A percentile compares a stretch with the other conserved stretches of the same genome.
These are phyloP conservation scores for Phainopepla nitens DNA, from an alignment of 2,113 vertebrate genomes.

Conservation along the genomic window DNA sequence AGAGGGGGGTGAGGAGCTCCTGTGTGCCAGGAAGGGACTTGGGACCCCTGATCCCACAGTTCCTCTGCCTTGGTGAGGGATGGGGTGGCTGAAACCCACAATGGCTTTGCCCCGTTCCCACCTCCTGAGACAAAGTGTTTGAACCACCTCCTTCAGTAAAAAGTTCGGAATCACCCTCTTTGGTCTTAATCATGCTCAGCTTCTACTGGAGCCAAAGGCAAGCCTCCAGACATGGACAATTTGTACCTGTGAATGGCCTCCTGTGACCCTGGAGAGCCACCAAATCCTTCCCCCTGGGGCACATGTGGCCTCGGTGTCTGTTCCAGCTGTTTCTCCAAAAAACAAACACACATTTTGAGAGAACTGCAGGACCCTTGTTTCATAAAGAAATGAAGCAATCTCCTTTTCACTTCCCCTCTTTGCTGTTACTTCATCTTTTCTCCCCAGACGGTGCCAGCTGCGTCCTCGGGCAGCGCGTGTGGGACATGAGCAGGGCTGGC, in stretches of 20 bases:
- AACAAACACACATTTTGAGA: not conserved
- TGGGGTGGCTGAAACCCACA: not conserved
- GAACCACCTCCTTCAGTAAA: not conserved
- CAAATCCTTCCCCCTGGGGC: not conserved
- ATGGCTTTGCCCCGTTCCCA: not conserved
- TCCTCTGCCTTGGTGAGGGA: not conserved
- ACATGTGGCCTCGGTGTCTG: accelerated
- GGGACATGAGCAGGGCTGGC: not conserved
- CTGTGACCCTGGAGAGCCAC: not conserved
- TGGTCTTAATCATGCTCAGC: not conserved
- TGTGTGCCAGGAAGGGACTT: not conserved
- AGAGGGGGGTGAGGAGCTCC: not conserved
- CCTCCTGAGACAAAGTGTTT: not conserved
- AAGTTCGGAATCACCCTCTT: not conserved
- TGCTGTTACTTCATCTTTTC: not conserved
- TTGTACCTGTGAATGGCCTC: not conserved
- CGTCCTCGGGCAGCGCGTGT: accelerated
- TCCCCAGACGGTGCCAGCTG: not conserved
- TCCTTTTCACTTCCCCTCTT: not conserved
- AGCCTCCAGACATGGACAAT: not conserved
- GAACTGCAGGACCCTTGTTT: not conserved
- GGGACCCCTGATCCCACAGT: not conserved
- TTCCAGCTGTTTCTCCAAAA: not conserved
- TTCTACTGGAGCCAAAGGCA: not conserved
- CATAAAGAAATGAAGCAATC: not conserved